A percentile compares a stretch with the other conserved stretches of the same genome.
Conservation (phyloP, 2,888 invertebrate species). For the Synanthedon tipuliformis region DNA sequence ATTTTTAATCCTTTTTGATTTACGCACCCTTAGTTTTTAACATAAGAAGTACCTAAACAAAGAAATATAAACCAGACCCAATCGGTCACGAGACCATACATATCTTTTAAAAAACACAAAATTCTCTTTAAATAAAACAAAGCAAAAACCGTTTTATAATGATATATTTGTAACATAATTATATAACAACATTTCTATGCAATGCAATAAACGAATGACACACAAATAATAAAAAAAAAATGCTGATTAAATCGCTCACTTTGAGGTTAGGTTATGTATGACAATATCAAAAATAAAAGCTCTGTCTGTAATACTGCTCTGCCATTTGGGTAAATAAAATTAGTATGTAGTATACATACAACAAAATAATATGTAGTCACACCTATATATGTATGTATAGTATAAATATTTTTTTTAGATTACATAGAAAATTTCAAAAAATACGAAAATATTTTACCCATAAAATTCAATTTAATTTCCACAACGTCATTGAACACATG, state of each 20-base stretch:
- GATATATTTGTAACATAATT: slow-evolving; percentile 23
- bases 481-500: neutral
- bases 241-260: neutral
- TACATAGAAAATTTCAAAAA: no score
- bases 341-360: neutral
- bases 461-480: neutral
- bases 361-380: no score
- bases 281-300: neutral
- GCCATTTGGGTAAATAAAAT: neutral
- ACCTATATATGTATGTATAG: no score
- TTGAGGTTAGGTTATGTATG: neutral
- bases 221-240: slow-evolving; percentile 1
- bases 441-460: neutral
- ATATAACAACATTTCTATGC: neutral
- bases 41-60: no score
- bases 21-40: no score
- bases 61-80: no score
- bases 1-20: no score
- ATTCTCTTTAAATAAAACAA: slow-evolving; percentile 7
- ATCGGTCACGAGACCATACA: neutral
- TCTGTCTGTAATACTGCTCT: slow-evolving; percentile 1
- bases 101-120: no score
- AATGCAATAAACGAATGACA: slow-evolving; percentile 3
- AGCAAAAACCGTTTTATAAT: slow-evolving; percentile 11
- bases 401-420: no score